phyloP scores from a whole-genome alignment of 2,888 invertebrate genomes.

The Cerastis rubricosa region DNA sequence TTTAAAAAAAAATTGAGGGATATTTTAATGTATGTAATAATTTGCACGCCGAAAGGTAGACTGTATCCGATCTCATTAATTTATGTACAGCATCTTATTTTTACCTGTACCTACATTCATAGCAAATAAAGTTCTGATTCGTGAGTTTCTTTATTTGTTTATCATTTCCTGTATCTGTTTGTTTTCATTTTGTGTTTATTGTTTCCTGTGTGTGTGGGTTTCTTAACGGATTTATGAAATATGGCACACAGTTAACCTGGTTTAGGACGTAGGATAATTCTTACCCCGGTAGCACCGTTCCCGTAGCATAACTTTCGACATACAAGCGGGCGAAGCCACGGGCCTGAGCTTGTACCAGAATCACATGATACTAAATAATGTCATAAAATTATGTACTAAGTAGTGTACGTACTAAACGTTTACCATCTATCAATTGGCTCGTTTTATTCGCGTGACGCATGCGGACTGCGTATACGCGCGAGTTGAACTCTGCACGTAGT shows the following conservation, averaged over 20 bases:
- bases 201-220: no score
- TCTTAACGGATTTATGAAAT: not conserved
- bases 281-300: not conserved
- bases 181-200: no score
- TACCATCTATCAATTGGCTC: constrained; percentile 15
- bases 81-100: no score
- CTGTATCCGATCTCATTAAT: no score
- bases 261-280: not conserved
- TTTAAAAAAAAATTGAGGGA: no score
- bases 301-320: not conserved
- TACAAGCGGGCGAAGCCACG: not conserved
- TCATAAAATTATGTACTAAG: not conserved
- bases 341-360: not conserved
- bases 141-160: no score
- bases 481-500: constrained; percentile 43
- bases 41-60: no score
- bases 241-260: not conserved
- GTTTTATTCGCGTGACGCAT: constrained; percentile 17
- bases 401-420: not conserved
- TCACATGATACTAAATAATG: not conserved
- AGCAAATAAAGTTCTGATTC: no score
- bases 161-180: no score
- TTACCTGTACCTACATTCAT: no score
- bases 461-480: constrained; percentile 13
- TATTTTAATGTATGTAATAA: no score